These are phyloP conservation scores for Glaucopsyche alexis DNA, from an alignment of 2,888 invertebrate species.

Conservation along the genomic window DNA sequence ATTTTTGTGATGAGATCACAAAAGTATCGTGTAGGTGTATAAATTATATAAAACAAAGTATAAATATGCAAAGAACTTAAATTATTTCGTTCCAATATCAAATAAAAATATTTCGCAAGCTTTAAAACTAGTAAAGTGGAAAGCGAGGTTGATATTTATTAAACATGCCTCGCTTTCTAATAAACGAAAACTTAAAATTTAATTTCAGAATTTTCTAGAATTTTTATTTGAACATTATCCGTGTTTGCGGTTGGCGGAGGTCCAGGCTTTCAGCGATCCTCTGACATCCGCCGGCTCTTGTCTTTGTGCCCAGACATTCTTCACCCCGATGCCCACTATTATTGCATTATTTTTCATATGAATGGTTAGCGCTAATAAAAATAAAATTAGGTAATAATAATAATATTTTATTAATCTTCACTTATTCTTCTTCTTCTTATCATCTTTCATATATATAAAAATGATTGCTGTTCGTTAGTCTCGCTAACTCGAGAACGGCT, in stretches of 20 bases:
- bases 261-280: constrained; percentile 21
- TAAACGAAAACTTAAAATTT: constrained; percentile 17
- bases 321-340: constrained; percentile 12
- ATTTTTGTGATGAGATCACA: too few species aligned
- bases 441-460: too few species aligned
- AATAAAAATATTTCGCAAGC: not conserved
- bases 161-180: constrained; percentile 13
- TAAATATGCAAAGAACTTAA: not conserved
- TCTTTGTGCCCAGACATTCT: constrained; percentile 17
- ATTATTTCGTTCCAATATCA: not conserved
- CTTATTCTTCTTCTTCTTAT: too few species aligned
- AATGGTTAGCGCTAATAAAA: not conserved
- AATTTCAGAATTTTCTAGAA: constrained; percentile 21
- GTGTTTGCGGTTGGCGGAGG: constrained; percentile 18
- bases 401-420: too few species aligned
- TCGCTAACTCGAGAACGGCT: too few species aligned
- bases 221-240: constrained; percentile 26
- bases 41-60: too few species aligned
- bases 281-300: constrained; percentile 11
- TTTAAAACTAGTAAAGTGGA: not conserved
- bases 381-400: too few species aligned
- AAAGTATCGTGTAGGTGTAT: too few species aligned
- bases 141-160: constrained; percentile 15
- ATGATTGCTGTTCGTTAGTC: too few species aligned
- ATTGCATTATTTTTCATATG: not conserved